Evolutionary conservation across 2,113 vertebrate species (phyloP).

Genomic region (Phoenicopterus ruber): DNA sequence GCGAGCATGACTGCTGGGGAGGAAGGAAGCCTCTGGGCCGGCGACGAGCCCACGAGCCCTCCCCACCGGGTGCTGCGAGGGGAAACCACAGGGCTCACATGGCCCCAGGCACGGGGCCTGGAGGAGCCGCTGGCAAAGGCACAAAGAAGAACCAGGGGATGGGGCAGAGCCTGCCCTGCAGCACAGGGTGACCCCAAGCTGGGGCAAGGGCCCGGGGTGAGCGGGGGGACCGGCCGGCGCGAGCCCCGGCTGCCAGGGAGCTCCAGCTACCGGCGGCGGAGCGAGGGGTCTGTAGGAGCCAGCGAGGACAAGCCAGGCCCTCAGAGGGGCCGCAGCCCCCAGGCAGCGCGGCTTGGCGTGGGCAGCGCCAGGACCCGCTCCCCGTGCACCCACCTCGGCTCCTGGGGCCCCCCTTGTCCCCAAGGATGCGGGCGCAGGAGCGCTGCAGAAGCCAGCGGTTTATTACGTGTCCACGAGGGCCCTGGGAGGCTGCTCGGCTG

Average conservation of each 20-base stretch:
- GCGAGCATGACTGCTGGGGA: not conserved
- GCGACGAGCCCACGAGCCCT: not conserved
- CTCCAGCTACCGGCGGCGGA: accelerated
- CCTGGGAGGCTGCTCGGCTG: not conserved
- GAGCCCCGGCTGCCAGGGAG: not conserved
- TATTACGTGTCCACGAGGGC: not conserved
- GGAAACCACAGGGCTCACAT: not conserved
- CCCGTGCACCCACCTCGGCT: accelerated
- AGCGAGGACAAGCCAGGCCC: not conserved
- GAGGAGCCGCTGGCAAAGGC: no score
- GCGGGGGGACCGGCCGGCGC: accelerated
- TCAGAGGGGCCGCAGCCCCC: not conserved
- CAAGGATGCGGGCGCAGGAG: accelerated
- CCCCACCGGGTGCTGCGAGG: not conserved
- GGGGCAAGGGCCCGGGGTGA: not conserved
- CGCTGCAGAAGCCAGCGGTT: not conserved
- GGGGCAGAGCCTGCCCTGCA: no score
- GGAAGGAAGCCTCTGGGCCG: not conserved
- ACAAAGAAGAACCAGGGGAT: not conserved
- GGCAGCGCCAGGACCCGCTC: not conserved
- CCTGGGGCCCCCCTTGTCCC: not conserved
- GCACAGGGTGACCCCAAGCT: not conserved
- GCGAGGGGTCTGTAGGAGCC: not conserved
- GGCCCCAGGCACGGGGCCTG: not conserved
- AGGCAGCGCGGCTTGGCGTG: accelerated